Conservation (phyloP, 2,888 invertebrate species). For the Acanthosepion pharaonis region DNA sequence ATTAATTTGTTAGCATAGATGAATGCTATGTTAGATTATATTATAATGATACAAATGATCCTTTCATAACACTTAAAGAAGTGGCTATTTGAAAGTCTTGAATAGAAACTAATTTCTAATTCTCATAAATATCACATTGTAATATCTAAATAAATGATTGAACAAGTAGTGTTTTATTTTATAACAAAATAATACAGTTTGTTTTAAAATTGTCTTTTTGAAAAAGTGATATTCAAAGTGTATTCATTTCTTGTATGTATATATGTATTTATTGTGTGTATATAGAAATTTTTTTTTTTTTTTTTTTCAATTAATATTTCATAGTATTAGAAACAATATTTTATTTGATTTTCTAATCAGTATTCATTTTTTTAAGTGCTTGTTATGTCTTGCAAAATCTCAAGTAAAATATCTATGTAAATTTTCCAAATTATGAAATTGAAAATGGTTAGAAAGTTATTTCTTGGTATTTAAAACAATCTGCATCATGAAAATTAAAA, state of each 20-base stretch:
- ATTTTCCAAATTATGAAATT: not conserved
- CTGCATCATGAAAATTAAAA: too few species aligned
- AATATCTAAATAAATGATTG: too few species aligned
- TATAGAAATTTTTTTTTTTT: not conserved
- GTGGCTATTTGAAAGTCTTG: too few species aligned
- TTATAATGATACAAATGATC: too few species aligned
- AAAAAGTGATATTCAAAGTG: not conserved
- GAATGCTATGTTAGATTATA: too few species aligned
- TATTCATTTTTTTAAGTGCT: not conserved
- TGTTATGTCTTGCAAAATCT: not conserved
- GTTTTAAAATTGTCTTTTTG: not conserved
- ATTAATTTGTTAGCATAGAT: too few species aligned
- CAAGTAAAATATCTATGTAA: not conserved
- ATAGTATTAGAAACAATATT: not conserved
- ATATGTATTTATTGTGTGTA: not conserved
- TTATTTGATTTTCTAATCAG: not conserved
- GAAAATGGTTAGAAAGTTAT: not conserved
- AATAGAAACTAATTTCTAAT: too few species aligned
- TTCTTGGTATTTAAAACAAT: too few species aligned
- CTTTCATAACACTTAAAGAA: too few species aligned
- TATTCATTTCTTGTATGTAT: not conserved
- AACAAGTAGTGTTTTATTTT: not conserved
- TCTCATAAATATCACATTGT: too few species aligned
- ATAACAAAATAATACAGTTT: not conserved
- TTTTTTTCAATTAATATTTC: not conserved